A percentile compares a stretch with the other conserved stretches of the same genome.
Evolutionary conservation across 2,113 vertebrate species (phyloP).

Genomic region (Menura novaehollandiae): DNA sequence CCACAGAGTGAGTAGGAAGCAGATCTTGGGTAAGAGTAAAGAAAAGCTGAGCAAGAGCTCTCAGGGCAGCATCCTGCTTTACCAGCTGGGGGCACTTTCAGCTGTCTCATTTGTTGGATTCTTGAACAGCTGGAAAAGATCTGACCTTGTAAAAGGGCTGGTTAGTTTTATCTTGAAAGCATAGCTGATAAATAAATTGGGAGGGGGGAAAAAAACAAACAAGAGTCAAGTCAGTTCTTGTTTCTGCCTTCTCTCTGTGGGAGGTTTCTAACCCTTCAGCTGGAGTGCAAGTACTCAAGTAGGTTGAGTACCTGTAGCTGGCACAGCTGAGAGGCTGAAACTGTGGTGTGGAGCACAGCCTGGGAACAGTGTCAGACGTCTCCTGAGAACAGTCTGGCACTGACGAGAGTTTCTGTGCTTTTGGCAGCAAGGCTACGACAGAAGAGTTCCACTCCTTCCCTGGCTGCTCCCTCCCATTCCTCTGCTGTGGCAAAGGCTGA

Average conservation of each 20-base stretch:
- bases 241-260: not conserved
- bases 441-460: not conserved
- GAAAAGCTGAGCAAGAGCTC: not conserved
- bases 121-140: not conserved
- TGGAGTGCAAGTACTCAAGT: not conserved
- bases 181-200: not conserved
- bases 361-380: not conserved
- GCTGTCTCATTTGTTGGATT: not conserved
- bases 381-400: not conserved
- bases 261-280: not conserved
- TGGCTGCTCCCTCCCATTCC: not conserved
- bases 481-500: not conserved
- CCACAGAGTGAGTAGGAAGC: not conserved
- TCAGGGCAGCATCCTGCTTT: not conserved
- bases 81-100: not conserved
- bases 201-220: not conserved
- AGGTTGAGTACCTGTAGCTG: not conserved
- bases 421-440: not conserved
- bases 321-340: not conserved
- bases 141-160: not conserved
- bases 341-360: not conserved
- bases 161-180: not conserved
- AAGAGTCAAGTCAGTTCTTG: not conserved
- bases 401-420: not conserved
- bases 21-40: not conserved